These are phyloP conservation scores for Origma solitaria DNA, from an alignment of 2,113 vertebrate species.

Conservation along the genomic window DNA sequence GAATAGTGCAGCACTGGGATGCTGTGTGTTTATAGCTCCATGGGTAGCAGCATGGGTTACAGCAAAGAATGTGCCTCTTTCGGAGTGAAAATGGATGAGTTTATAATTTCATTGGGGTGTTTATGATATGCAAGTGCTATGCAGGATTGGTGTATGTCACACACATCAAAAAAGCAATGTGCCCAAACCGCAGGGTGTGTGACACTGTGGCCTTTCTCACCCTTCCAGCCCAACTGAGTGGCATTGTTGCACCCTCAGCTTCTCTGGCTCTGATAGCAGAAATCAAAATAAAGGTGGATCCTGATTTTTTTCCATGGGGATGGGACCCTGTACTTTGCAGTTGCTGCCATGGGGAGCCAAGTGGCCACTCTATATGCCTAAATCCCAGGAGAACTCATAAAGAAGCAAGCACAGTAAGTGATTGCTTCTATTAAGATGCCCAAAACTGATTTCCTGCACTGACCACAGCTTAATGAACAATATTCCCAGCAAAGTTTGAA, in stretches of 20 bases:
- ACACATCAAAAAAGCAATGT: neutral
- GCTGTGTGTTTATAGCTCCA: neutral
- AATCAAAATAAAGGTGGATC: neutral
- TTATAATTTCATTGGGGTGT: neutral
- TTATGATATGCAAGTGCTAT: neutral
- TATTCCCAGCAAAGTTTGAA: neutral
- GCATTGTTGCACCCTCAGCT: neutral
- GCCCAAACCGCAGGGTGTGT: rapidly evolving
- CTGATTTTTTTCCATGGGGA: neutral
- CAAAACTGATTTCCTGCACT: neutral
- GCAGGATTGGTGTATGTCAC: neutral
- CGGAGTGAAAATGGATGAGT: neutral
- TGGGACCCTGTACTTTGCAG: neutral
- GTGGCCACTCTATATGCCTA: neutral
- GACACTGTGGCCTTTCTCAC: neutral
- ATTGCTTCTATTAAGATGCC: neutral
- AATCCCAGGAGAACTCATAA: neutral
- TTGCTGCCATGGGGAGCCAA: neutral
- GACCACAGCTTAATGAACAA: neutral
- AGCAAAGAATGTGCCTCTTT: neutral
- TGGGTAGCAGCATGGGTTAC: neutral
- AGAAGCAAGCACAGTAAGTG: neutral
- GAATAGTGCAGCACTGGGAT: neutral
- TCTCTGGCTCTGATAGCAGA: neutral
- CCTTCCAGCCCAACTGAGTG: neutral